Evolutionary conservation across 2,797 vertebrate genomes (phyloP).

Genomic region (Rhadinocentrus ornatus): DNA sequence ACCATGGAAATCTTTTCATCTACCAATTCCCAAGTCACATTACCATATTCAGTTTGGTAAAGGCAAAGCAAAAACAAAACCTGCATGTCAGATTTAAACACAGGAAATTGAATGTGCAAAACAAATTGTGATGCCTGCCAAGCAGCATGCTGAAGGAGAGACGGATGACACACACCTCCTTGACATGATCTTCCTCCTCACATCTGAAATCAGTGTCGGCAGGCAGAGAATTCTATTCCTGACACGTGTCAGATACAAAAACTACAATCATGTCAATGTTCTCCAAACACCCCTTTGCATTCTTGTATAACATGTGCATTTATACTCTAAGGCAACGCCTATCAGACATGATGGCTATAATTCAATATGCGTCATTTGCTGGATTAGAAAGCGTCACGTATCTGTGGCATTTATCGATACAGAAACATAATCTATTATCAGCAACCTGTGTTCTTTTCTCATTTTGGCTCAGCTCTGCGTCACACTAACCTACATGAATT

Average conservation of each 20-base stretch:
- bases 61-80: slow-evolving; percentile 77
- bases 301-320: slow-evolving; percentile 1
- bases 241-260: slow-evolving; percentile 59
- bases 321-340: neutral
- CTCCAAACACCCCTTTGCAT: slow-evolving; percentile 22
- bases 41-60: slow-evolving; percentile 76
- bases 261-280: slow-evolving; percentile 51
- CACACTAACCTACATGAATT: neutral
- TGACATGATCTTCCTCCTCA: slow-evolving; percentile 57
- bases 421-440: slow-evolving; percentile 41
- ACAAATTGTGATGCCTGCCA: slow-evolving; percentile 60
- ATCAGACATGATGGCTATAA: slow-evolving; percentile 29
- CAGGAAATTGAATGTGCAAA: slow-evolving; percentile 79
- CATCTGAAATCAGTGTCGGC: slow-evolving; percentile 56
- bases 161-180: slow-evolving; percentile 56
- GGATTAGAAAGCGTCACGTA: slow-evolving; percentile 19
- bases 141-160: slow-evolving; percentile 40
- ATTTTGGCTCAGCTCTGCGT: slow-evolving; percentile 19
- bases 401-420: slow-evolving; percentile 58
- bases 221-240: slow-evolving; percentile 54
- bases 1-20: slow-evolving; percentile 78
- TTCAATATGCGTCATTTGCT: slow-evolving; percentile 32
- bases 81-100: slow-evolving; percentile 75
- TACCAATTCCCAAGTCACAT: slow-evolving; percentile 72
- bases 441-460: slow-evolving; percentile 27